Evolutionary conservation across 2,797 vertebrate species (phyloP).

Genomic region (Siniperca undulata): DNA sequence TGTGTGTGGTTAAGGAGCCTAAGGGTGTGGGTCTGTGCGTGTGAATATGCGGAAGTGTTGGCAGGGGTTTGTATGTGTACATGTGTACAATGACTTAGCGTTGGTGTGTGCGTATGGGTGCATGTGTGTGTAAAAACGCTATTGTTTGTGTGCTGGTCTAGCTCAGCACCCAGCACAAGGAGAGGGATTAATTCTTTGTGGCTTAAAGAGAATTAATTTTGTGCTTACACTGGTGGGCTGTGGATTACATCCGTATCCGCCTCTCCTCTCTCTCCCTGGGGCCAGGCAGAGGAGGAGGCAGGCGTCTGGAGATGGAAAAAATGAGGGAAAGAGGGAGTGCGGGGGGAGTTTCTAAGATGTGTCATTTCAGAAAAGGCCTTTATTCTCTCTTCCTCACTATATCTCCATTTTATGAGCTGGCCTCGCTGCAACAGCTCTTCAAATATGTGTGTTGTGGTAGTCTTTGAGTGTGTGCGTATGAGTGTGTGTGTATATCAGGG

Average conservation of each 20-base stretch:
- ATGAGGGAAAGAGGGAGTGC: conserved; percentile 49
- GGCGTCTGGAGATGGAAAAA: conserved; percentile 76
- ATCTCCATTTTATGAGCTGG: conserved; percentile 68
- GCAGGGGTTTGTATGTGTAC: conserved; percentile 49
- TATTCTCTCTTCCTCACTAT: conserved; percentile 57
- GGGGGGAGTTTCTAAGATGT: conserved; percentile 68
- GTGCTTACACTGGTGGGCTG: conserved; percentile 86
- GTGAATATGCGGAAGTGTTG: conserved; percentile 57
- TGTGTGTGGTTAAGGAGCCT: conserved; percentile 69
- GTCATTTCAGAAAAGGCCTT: conserved; percentile 77
- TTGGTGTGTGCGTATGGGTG: conserved; percentile 47
- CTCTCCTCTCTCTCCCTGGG: conserved; percentile 77
- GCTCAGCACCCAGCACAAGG: conserved; percentile 79
- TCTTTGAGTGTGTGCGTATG: conserved; percentile 40
- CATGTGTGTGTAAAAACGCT: conserved; percentile 43
- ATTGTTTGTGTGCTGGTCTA: conserved; percentile 74
- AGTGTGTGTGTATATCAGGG: conserved; percentile 29
- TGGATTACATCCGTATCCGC: conserved; percentile 87
- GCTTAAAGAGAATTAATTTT: conserved; percentile 90
- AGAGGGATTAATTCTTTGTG: conserved; percentile 89
- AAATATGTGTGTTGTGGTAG: conserved; percentile 60
- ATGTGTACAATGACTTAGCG: conserved; percentile 52
- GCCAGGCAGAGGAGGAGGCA: conserved; percentile 73
- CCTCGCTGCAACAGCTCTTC: conserved; percentile 63
- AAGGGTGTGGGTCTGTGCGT: conserved; percentile 69